Base-by-base conservation (phyloP, 2,113 vertebrate genomes). In the Aegithalos caudatus region DNA sequence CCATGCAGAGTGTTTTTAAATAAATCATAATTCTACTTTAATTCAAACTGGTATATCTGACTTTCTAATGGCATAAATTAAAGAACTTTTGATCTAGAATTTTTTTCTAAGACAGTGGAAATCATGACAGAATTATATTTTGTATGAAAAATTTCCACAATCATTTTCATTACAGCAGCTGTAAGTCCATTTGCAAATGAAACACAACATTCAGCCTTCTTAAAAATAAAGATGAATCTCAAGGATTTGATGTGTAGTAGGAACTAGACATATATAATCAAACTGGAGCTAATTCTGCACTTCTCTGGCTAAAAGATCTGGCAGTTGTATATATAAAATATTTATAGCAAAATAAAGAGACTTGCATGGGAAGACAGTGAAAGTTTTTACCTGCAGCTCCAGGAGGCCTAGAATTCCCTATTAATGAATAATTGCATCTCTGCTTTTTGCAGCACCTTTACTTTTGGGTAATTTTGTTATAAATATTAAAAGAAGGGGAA, bases 401-500 rank as follows among this genome's bases (percentile, higher is more conserved):
- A 40, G 51, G n/a, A 90, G 44, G 44, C 80, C 20, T 3, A 58
- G 61, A 35, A 47, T 56, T 81, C 54, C 29, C 37, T 86, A 4
- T 81, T 83, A 82, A 51, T 54, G 38, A 78, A 86, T 81, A 91
- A 77, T 69, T 84, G 18, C 29, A 19, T 29, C 44, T 78, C 50
- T 57, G 54, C 56, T 74, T 89, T 51, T 83, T 87, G 45, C 19
- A 74, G 40, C 74, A 90, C 54, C 80, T 95, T 91, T 92, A 66
- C 42, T 87, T 94, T 86, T 80, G 33, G 51, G 40, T 86, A 73
- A 65, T 81, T 84, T 92, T 56, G 70, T 91, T 84, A 94, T 88
- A 93, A 93, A 95, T 90, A 91, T 94, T 95, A 67, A 73, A 96
- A 64, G 74, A 54, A 66, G 35, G 45, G 20, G 80, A 20, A 65